These are phyloP conservation scores for Cephalotes varians DNA, from an alignment of 2,888 invertebrate genomes.

Conservation along the genomic window DNA sequence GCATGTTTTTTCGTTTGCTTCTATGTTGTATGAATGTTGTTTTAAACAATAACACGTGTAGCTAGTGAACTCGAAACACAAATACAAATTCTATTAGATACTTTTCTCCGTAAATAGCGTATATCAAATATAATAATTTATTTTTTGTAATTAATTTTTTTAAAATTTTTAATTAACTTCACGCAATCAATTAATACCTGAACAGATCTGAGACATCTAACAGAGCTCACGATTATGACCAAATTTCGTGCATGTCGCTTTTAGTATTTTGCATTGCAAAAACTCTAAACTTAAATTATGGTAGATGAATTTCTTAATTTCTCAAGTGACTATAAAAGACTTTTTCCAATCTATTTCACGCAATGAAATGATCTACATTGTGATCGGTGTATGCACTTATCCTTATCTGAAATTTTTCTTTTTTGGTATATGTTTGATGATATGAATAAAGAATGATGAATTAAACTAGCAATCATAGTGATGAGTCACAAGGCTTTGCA, in stretches of 20 bases:
- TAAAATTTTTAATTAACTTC: not conserved
- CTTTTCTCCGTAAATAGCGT: not conserved
- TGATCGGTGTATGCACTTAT: constrained; percentile 67
- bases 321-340: constrained; percentile 6
- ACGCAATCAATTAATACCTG: not conserved
- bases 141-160: not conserved
- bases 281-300: not conserved
- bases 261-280: constrained; percentile 27
- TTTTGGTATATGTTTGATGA: constrained; percentile 20
- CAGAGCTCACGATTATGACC: not conserved
- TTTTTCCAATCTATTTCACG: constrained; percentile 11
- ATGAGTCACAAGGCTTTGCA: constrained; percentile 65
- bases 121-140: not conserved
- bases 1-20: constrained; percentile 68
- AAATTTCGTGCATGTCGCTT: constrained; percentile 36
- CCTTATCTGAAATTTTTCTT: constrained; percentile 73
- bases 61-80: not conserved
- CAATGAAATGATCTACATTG: constrained; percentile 13
- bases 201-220: constrained; percentile 22
- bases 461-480: constrained; percentile 40
- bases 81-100: constrained; percentile 5
- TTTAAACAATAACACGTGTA: constrained; percentile 14
- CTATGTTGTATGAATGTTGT: constrained; percentile 67
- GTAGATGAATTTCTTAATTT: constrained; percentile 13
- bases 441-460: constrained; percentile 32